A percentile compares a stretch with the other conserved stretches of the same genome.
Conservation (phyloP, 2,113 vertebrate species). For the Callaeas wilsoni region DNA sequence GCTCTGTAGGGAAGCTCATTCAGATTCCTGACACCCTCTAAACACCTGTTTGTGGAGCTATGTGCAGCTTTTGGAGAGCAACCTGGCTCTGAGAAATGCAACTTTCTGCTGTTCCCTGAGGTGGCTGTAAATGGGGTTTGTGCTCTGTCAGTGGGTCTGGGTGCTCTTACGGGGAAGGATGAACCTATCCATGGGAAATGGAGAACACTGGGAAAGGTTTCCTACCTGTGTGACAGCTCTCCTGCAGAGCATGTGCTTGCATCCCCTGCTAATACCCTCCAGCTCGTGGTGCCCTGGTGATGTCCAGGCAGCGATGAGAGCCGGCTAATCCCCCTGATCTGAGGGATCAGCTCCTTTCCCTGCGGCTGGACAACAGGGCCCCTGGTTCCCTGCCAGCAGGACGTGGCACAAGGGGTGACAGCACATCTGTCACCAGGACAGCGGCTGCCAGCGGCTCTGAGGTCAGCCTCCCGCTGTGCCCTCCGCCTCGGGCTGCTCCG, state of each 20-base stretch:
- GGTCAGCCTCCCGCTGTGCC: neutral
- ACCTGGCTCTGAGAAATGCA: neutral
- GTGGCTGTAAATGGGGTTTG: neutral
- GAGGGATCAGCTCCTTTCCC: neutral
- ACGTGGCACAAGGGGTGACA: rapidly evolving
- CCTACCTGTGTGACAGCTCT: neutral
- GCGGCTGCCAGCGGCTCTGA: neutral
- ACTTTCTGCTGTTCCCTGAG: neutral
- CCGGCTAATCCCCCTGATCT: neutral
- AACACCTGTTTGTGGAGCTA: neutral
- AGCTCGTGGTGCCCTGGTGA: rapidly evolving
- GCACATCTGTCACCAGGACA: rapidly evolving
- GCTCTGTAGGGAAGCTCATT: neutral
- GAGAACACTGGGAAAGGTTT: neutral
- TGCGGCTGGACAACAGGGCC: rapidly evolving
- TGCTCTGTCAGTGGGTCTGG: neutral
- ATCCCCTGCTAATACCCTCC: neutral
- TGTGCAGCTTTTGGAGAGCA: neutral
- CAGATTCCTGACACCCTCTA: neutral
- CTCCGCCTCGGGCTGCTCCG: rapidly evolving
- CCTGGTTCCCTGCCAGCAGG: neutral
- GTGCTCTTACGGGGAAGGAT: neutral
- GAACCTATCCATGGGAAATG: neutral
- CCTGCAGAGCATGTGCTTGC: neutral
- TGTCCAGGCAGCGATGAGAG: rapidly evolving